Percentiles rank a stretch among this genome's conserved stretches.
phyloP scores from a whole-genome alignment of 2,888 invertebrate genomes.

The Gerris lacustris region DNA sequence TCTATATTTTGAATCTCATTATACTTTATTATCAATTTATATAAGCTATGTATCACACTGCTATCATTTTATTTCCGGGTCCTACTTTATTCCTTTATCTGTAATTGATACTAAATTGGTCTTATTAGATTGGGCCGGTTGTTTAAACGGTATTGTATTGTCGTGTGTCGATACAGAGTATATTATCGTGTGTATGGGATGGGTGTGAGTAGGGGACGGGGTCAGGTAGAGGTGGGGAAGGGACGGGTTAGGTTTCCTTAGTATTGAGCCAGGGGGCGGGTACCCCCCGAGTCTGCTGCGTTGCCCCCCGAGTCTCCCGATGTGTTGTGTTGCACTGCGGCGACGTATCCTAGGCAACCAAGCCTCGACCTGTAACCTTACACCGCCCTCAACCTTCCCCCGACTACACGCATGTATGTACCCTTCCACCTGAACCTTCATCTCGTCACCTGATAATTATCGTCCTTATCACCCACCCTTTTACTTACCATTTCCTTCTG shows the following conservation, averaged over 20 bases:
- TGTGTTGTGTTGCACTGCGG: slow-evolving; percentile 3
- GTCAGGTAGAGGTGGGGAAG: neutral
- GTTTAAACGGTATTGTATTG: neutral
- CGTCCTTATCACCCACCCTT: too few relatives aligned
- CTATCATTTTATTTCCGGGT: too few relatives aligned
- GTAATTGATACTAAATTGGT: too few relatives aligned
- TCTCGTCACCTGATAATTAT: neutral
- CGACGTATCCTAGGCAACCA: neutral
- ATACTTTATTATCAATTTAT: too few relatives aligned
- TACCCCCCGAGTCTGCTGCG: too few relatives aligned
- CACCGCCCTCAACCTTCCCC: neutral
- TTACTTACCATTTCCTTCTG: too few relatives aligned
- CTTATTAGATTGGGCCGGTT: too few relatives aligned
- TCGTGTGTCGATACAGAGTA: neutral
- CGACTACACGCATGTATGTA: neutral
- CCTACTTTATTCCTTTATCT: too few relatives aligned
- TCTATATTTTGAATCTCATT: too few relatives aligned
- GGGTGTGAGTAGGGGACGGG: neutral
- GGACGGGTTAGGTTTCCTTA: neutral
- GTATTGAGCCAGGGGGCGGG: neutral
- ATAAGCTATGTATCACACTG: too few relatives aligned
- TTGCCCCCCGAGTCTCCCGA: neutral
- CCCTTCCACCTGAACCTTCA: neutral
- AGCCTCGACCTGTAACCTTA: neutral
- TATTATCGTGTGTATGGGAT: neutral